A percentile compares a stretch with the other conserved stretches of the same genome.
These are phyloP conservation scores for Bostrychus sinensis DNA, from an alignment of 2,113 vertebrate species.

Conservation along the genomic window DNA sequence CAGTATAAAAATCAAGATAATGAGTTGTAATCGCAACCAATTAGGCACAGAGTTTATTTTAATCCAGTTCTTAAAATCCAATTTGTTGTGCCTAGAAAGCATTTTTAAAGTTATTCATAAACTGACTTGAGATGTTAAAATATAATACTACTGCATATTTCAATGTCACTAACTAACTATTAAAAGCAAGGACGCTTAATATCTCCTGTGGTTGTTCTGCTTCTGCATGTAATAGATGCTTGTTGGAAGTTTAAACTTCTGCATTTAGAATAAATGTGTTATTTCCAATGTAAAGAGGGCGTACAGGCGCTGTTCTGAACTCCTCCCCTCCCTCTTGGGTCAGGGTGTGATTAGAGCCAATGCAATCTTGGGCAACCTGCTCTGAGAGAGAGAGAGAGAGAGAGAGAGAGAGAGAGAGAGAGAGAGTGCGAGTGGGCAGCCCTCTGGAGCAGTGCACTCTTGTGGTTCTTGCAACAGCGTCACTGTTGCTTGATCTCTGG, in stretches of 20 bases:
- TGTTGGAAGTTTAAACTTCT: not conserved
- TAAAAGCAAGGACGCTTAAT: no score
- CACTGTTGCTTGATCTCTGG: slow-evolving; percentile 66
- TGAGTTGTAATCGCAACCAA: not conserved
- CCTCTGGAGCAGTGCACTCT: slow-evolving; percentile 72
- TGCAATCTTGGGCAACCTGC: slow-evolving; percentile 66
- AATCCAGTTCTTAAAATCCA: not conserved
- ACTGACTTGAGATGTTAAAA: no score
- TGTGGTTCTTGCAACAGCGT: slow-evolving; percentile 67
- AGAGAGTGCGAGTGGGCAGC: slow-evolving; percentile 60
- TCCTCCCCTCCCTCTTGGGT: slow-evolving; percentile 66
- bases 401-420: slow-evolving; percentile 34
- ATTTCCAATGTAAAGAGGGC: no score
- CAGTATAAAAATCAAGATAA: not conserved
- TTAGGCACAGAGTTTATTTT: not conserved
- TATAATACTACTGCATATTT: no score
- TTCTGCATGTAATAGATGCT: no score
- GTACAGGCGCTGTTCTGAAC: slow-evolving; percentile 60
- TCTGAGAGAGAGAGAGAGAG: slow-evolving; percentile 35
- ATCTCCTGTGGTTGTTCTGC: no score
- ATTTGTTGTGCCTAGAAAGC: not conserved
- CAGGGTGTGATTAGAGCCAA: slow-evolving; percentile 69
- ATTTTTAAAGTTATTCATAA: slow-evolving; percentile 16
- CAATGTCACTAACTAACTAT: no score
- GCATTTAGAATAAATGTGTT: not conserved